These are phyloP conservation scores for Onychostruthus taczanowskii DNA, from an alignment of 2,113 vertebrate genomes.

Conservation along the genomic window DNA sequence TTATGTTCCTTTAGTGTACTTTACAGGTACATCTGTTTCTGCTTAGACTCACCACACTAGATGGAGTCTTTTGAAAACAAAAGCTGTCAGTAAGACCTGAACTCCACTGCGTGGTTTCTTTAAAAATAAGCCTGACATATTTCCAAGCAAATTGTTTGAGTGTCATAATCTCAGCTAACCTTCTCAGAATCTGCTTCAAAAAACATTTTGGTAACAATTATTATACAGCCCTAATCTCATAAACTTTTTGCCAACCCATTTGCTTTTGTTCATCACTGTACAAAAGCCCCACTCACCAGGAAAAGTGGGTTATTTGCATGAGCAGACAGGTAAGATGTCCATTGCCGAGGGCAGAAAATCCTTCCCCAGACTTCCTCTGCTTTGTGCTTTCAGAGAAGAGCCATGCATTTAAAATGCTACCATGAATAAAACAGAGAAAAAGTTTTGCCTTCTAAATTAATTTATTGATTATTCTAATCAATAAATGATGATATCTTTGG, in stretches of 20 bases:
- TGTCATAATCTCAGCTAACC: background rate
- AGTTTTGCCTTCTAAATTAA: background rate
- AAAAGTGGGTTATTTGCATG: background rate
- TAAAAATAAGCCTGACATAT: background rate
- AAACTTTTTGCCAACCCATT: fast-evolving
- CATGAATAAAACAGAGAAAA: background rate
- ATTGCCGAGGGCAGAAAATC: background rate
- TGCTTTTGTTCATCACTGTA: background rate
- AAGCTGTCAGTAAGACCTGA: background rate
- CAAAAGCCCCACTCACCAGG: background rate
- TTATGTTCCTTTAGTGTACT: background rate
- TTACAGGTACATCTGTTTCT: background rate
- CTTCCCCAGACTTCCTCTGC: background rate
- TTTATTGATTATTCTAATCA: no score
- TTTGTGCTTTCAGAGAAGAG: background rate
- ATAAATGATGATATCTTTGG: fast-evolving
- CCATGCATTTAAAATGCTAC: background rate
- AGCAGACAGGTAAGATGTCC: background rate
- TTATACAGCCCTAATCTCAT: background rate
- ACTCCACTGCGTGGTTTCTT: background rate
- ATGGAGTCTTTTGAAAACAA: background rate
- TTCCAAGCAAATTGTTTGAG: background rate
- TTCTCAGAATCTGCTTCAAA: background rate
- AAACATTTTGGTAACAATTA: background rate
- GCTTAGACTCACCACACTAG: background rate